phyloP scores from a whole-genome alignment of 2,113 vertebrate genomes.

The Sphaerodactylus townsendi region DNA sequence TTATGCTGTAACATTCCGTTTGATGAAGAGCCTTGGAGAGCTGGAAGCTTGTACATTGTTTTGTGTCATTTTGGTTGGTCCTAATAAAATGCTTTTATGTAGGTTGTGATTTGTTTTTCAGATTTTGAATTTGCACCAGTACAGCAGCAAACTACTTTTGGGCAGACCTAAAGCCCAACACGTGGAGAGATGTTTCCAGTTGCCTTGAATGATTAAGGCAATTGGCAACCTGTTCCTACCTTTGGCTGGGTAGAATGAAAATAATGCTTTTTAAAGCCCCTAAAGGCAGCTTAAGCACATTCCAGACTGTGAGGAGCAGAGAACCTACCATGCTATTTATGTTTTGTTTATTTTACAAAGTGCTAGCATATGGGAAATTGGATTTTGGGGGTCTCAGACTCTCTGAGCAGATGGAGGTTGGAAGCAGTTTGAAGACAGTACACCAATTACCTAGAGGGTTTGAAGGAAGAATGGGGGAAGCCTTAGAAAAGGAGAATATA shows the following conservation, averaged over 20 bases:
- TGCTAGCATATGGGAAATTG: conserved; percentile 34
- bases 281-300: conserved; percentile 26
- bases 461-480: conserved; percentile 5
- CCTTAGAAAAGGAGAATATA: neutral
- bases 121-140: no score
- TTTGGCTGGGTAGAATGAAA: conserved; percentile 15
- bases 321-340: conserved; percentile 6
- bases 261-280: conserved; percentile 12
- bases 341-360: conserved; percentile 45
- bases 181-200: neutral
- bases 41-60: no score
- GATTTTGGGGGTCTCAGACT: conserved; percentile 4
- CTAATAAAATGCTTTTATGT: no score
- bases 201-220: neutral
- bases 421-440: neutral
- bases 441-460: neutral
- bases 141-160: no score
- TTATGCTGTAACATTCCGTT: no score
- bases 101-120: no score
- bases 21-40: no score
- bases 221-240: neutral
- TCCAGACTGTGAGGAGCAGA: neutral
- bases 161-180: neutral
- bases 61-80: no score
- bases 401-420: conserved; percentile 44